Conservation (phyloP, 37 sponge, comb jelly and placozoan species). For the Crambe crambe region DNA sequence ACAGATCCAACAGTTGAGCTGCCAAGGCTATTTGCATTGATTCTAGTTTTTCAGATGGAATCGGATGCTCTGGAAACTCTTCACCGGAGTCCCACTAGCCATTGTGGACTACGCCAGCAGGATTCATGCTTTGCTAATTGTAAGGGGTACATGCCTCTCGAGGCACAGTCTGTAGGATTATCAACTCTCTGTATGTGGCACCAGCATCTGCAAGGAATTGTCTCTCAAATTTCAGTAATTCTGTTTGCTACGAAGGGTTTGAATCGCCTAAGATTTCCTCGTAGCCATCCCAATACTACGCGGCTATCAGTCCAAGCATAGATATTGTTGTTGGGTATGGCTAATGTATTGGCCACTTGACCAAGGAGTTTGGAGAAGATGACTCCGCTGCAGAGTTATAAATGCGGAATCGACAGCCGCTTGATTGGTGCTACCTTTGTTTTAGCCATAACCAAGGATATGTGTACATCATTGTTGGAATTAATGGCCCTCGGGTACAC, state of each 20-base stretch:
- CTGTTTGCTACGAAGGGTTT: background rate
- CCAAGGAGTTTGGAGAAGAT: background rate
- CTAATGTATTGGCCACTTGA: background rate
- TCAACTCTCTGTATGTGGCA: too few species aligned
- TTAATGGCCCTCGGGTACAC: background rate
- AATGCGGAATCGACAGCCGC: background rate
- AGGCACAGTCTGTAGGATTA: too few species aligned
- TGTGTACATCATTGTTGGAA: background rate
- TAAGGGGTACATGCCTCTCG: too few species aligned
- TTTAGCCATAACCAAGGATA: background rate
- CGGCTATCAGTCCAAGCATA: conserved; percentile 5
- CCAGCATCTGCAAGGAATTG: too few species aligned
- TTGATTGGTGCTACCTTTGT: background rate
- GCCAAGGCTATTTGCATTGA: too few species aligned
- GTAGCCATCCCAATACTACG: background rate
- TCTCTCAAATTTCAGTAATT: background rate
- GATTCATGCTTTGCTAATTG: too few species aligned
- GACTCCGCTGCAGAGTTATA: background rate
- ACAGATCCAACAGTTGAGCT: too few species aligned
- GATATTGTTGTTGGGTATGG: background rate
- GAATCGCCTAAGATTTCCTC: background rate
- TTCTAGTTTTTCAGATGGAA: too few species aligned
- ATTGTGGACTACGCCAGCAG: too few species aligned
- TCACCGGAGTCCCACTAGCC: too few species aligned
- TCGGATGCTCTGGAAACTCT: too few species aligned